Percentiles rank a stretch among this genome's conserved stretches.
Conservation (phyloP, 2,888 invertebrate genomes). For the Aleiodes testaceus region DNA sequence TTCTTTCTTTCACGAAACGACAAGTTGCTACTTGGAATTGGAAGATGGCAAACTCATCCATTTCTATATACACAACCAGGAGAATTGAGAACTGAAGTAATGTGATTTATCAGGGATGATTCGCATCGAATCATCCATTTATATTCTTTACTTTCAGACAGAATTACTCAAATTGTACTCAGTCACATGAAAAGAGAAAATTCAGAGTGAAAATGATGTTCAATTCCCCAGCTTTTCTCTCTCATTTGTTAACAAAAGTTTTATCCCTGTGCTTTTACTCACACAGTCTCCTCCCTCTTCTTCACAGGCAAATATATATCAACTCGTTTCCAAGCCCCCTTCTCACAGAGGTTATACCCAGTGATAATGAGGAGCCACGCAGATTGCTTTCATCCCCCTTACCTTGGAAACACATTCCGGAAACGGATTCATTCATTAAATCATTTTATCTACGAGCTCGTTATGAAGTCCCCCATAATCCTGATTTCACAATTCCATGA, state of each 20-base stretch:
- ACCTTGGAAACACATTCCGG: conserved; percentile 31
- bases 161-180: conserved; percentile 1
- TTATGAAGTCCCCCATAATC: conserved; percentile 8
- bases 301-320: conserved; percentile 24
- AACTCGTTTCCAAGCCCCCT: conserved; percentile 17
- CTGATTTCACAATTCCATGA: conserved; percentile 7
- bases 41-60: too few relatives aligned
- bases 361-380: conserved; percentile 41
- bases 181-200: background rate
- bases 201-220: conserved; percentile 1
- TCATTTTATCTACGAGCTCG: conserved; percentile 18
- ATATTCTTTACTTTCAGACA: background rate
- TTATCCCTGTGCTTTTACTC: conserved; percentile 3
- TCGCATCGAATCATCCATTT: too few relatives aligned
- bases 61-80: background rate
- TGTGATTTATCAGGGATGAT: conserved; percentile 1
- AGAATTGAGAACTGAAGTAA: background rate
- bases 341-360: conserved; percentile 1
- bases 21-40: too few relatives aligned
- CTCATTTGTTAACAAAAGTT: conserved; percentile 20
- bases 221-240: conserved; percentile 25
- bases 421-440: conserved; percentile 24
- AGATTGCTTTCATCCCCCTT: conserved; percentile 36
- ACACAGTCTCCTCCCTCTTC: background rate
- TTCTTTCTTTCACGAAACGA: too few relatives aligned